Evolutionary conservation across 2,797 vertebrate genomes (phyloP).

Genomic region (Falco naumanni): DNA sequence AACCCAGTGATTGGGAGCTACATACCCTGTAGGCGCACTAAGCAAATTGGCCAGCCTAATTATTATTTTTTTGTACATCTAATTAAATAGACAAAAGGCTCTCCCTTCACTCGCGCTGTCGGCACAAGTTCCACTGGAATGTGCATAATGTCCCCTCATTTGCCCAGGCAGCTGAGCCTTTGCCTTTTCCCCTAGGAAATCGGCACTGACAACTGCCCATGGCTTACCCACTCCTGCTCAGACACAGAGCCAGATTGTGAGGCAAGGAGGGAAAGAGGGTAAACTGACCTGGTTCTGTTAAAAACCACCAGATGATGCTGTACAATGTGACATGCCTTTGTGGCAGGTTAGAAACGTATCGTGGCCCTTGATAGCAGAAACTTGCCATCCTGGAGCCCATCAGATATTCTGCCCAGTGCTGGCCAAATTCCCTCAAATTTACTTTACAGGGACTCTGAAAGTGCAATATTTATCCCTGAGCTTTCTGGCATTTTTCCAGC

Average conservation of each 20-base stretch:
- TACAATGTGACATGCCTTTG: neutral
- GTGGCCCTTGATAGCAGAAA: neutral
- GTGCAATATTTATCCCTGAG: neutral
- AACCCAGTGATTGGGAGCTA: neutral
- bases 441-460: neutral
- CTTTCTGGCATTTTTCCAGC: neutral
- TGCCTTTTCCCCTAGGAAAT: neutral
- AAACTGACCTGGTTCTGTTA: neutral
- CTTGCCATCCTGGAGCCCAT: neutral
- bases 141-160: constrained; percentile 46
- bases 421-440: neutral
- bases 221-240: neutral
- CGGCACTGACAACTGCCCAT: neutral
- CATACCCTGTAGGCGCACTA: constrained; percentile 46
- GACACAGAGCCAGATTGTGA: neutral
- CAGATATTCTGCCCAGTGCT: neutral
- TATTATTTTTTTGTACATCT: constrained; percentile 72
- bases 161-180: constrained; percentile 46
- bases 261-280: neutral
- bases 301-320: rapidly evolving
- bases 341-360: neutral
- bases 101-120: constrained; percentile 10
- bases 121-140: constrained; percentile 30
- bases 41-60: constrained; percentile 68
- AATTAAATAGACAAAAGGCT: constrained; percentile 66